These are phyloP conservation scores for Actenoides hombroni DNA, from an alignment of 2,113 vertebrate species.

Conservation along the genomic window DNA sequence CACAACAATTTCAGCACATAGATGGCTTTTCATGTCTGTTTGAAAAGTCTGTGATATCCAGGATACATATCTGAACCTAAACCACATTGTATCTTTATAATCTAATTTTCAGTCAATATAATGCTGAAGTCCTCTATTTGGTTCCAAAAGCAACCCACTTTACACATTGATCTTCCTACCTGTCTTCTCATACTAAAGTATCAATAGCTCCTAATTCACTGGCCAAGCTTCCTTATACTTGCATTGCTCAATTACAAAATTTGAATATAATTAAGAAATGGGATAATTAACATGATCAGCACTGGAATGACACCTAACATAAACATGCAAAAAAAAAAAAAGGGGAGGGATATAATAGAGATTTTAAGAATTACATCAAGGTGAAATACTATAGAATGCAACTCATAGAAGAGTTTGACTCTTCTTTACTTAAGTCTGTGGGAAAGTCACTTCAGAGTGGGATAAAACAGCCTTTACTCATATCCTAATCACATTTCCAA, in stretches of 20 bases:
- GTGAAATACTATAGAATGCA: neutral
- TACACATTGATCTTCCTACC: neutral
- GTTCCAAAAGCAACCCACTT: neutral
- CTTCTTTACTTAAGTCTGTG: neutral
- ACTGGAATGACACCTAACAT: neutral
- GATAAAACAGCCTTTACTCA: neutral
- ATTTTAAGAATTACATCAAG: neutral
- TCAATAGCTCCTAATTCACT: neutral
- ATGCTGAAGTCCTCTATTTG: neutral
- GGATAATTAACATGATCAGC: neutral
- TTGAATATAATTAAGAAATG: neutral
- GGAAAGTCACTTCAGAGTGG: neutral
- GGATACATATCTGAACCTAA: neutral
- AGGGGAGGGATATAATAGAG: neutral
- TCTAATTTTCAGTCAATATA: neutral
- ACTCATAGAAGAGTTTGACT: neutral
- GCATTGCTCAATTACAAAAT: neutral
- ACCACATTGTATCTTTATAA: neutral
- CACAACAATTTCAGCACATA: neutral
- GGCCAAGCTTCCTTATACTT: neutral
- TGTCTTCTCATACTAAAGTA: neutral
- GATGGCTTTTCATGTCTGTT: neutral
- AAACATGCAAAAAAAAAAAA: neutral
- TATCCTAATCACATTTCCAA: slow-evolving; percentile 22
- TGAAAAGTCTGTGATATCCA: neutral